Base-by-base conservation (phyloP, 2,113 vertebrate genomes). In the Columba janthina region DNA sequence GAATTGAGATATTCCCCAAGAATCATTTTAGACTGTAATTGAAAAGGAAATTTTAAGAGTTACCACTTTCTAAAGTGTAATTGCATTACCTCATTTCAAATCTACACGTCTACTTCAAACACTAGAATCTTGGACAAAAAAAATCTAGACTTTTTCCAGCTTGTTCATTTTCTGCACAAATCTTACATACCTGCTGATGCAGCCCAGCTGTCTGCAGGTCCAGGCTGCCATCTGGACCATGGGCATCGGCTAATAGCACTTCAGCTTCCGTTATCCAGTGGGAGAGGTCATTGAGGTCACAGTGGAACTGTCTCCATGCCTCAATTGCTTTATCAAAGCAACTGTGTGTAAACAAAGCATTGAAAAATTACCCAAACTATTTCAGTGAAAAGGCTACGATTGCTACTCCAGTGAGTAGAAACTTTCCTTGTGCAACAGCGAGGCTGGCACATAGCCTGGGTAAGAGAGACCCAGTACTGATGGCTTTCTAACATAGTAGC, bases 281-380 rank as follows among this genome's bases (percentile, higher is more conserved):
- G 17, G 97, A 98, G 51, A 99, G 95, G 89, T 99, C 99, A 16
- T 96, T 99, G 62, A 99, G 97, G 74, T 99, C 99, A 61, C 98
- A 98, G 83, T 99, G 99, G 95, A 99, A 99, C 88, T 98, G 98
- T 50, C 98, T 98, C 99, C 99, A 99, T 16, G 97, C 98, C 96
- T 99, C 99, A 9, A 99, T 8, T 1, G 98, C 98, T 32, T 97
- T 97, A 29, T 99, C 99, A 54, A 99, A 99, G 74, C 96, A 97
- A 88, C 99, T 99, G 94, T 20, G 56, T 19, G 51, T 42, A 62
- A 89, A 80, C 9, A 95, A 90, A 50, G 58, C 7, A 29, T 21
- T 12, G 28, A 36, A 72, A 84, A 88, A 29, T 67, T 31, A 88
- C 1, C 61, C 65, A 18, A 31, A 40, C 3, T 1, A 0, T 15